Base-by-base conservation (phyloP, 2,797 vertebrate species). In the Oophaga sylvatica region DNA sequence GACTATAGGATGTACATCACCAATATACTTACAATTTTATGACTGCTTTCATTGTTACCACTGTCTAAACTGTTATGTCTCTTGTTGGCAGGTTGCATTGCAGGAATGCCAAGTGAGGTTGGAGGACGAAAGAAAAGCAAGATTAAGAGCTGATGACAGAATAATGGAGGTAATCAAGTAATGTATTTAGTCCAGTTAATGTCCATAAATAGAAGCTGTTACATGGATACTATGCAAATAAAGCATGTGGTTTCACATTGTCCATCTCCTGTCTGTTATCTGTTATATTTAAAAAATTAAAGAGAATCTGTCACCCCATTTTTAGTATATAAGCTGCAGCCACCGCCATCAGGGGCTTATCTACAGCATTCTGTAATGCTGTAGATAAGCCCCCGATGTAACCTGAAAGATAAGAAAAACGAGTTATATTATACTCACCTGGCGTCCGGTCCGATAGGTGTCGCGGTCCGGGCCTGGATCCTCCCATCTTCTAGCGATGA, bases 101-200 rank as follows among this genome's bases (percentile, higher is more conserved):
- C 95, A 96, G 80, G 96, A 97, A 87, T 97, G 96, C 91, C 94
- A 95, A 11, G 90, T 95, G 83, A 96, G 95, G 90, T 90, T 99
- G 71, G 94, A 94, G 63, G 96, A 97, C 88, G 97, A 99, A 90
- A 95, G 95, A 91, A 96, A 93, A 84, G 94, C 95, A 88, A 96
- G 97, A 90, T 88, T 96, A 29, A 96, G 94, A 90, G 94, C 95
- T 48, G 96, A 97, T 91, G 94, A 96, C 41, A 94, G 93, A 41
- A 91, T 98, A 90, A 93, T 91, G 59, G 96, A 99, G 97, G 98
- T 99, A 93, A 91, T 84, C 59, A 35, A 67, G 35, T 68, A 56
- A 76, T 26, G 41, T 22, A 56, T 56, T 76, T 76, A 76, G 53
- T 77, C 75, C 75, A 56, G 45, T 77, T 53, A 77, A 77, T 77